Conservation (phyloP, 2,888 invertebrate genomes). For the Andrena chrysosceles region DNA sequence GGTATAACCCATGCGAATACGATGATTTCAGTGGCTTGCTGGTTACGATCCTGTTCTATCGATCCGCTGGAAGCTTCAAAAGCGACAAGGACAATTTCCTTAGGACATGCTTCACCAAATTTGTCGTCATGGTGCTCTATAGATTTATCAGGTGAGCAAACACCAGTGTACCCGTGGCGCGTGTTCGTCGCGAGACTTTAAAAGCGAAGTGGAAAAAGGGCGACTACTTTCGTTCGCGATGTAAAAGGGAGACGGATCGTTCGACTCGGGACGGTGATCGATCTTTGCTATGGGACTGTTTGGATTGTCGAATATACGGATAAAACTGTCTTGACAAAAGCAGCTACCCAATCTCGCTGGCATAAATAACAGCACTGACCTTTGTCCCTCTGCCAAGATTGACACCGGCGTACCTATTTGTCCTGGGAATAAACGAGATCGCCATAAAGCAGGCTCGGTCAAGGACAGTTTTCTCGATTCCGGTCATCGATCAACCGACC, state of each 20-base stretch:
- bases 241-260: too few species aligned
- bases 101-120: conserved; percentile 83
- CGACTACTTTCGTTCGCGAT: background rate
- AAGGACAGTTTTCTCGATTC: conserved; percentile 86
- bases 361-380: conserved; percentile 19
- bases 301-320: background rate
- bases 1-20: background rate
- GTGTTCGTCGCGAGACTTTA: background rate
- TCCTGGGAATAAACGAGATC: conserved; percentile 86
- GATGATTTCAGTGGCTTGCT: conserved; percentile 89
- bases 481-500: conserved; percentile 86
- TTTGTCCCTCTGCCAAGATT: conserved; percentile 84
- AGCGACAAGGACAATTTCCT: conserved; percentile 86
- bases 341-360: background rate
- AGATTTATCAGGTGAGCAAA: conserved; percentile 87
- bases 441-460: conserved; percentile 85
- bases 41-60: conserved; percentile 93
- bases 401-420: conserved; percentile 88
- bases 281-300: background rate
- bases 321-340: background rate
- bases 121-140: conserved; percentile 87
- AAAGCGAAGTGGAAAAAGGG: background rate
- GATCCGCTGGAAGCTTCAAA: conserved; percentile 89
- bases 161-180: background rate
- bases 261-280: background rate